phyloP scores from a whole-genome alignment of 2,888 invertebrate genomes.

The Mantis religiosa region DNA sequence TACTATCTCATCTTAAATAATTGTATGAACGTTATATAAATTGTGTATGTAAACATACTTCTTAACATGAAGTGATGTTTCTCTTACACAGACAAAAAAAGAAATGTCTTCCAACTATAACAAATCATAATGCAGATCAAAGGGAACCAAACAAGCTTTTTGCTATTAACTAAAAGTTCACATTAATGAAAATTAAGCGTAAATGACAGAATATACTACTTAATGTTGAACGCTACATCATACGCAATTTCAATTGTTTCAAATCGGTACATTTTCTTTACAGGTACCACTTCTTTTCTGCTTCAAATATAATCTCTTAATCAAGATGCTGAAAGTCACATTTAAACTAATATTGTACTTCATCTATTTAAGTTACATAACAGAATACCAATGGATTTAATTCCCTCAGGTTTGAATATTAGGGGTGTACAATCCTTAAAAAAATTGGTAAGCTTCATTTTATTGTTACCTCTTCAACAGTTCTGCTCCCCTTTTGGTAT shows the following conservation, averaged over 20 bases:
- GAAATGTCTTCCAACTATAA: neutral
- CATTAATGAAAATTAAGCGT: neutral
- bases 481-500: neutral
- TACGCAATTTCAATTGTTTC: neutral
- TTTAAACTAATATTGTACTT: neutral
- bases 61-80: neutral
- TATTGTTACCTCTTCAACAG: neutral
- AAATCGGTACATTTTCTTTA: neutral
- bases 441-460: neutral
- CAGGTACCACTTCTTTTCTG: neutral
- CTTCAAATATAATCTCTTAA: neutral
- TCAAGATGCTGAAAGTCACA: neutral
- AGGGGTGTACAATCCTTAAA: neutral
- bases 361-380: neutral
- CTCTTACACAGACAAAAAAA: neutral
- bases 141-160: neutral
- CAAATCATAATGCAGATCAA: neutral
- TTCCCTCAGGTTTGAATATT: neutral
- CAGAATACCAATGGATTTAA: neutral
- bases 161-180: neutral
- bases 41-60: neutral
- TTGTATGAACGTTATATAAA: neutral
- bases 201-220: neutral
- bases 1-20: neutral
- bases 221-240: neutral